Percentiles rank a stretch among this genome's conserved stretches.
Evolutionary conservation across 2,888 invertebrate species (phyloP).

Genomic region (Selenia dentaria): DNA sequence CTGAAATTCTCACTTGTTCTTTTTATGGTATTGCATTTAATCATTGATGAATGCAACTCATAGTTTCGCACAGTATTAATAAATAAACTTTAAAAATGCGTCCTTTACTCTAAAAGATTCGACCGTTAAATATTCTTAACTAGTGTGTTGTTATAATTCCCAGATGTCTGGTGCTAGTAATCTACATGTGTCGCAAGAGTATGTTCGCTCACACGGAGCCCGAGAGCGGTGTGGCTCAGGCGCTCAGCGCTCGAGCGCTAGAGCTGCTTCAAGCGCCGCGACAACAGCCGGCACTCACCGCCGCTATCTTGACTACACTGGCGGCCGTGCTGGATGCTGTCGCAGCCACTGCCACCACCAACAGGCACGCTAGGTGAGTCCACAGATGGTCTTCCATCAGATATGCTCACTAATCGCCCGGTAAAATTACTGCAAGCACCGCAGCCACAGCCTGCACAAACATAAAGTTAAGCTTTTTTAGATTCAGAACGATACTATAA

Average conservation of each 20-base stretch:
- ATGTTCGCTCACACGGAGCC: conserved; percentile 81
- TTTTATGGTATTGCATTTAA: too few relatives aligned
- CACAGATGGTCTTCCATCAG: background rate
- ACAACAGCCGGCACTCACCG: conserved; percentile 69
- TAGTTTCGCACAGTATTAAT: too few relatives aligned
- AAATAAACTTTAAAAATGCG: too few relatives aligned
- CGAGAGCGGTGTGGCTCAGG: conserved; percentile 83
- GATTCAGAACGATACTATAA: too few relatives aligned
- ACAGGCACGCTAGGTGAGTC: conserved; percentile 51
- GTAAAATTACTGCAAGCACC: too few relatives aligned
- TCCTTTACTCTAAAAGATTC: too few relatives aligned
- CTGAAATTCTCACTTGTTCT: too few relatives aligned
- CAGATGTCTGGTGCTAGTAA: conserved; percentile 93
- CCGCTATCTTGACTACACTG: conserved; percentile 67
- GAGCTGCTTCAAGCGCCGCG: conserved; percentile 83
- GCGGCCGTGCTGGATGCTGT: conserved; percentile 66
- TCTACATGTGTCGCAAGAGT: conserved; percentile 94
- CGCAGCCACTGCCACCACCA: conserved; percentile 36
- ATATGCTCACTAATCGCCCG: background rate
- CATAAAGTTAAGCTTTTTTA: too few relatives aligned
- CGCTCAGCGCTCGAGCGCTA: conserved; percentile 81
- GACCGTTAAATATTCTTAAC: too few relatives aligned
- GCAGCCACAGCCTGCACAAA: too few relatives aligned
- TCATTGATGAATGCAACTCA: too few relatives aligned
- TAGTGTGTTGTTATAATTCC: too few relatives aligned